Percentiles rank a stretch among this genome's conserved stretches.
Evolutionary conservation across 1,140 invertebrate species (phyloP).

Genomic region (Anadara kagoshimensis): DNA sequence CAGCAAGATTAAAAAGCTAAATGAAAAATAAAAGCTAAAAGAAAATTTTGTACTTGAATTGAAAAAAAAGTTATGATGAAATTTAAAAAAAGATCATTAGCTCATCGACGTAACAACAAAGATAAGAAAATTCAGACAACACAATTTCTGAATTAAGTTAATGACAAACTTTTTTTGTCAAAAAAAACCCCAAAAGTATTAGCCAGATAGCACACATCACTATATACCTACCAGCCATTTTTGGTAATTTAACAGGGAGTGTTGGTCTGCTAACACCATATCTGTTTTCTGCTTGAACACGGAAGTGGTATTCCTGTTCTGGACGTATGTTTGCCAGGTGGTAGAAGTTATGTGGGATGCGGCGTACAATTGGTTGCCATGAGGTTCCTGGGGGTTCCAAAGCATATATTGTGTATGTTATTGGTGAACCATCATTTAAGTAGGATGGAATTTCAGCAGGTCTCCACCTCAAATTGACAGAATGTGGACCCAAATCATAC

Average conservation of each 20-base stretch:
- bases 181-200: no score
- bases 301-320: constrained; percentile 93
- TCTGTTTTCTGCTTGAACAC: constrained; percentile 96
- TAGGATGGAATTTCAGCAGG: constrained; percentile 61
- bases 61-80: no score
- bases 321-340: constrained; percentile 94
- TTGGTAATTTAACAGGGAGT: constrained; percentile 48
- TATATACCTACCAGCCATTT: constrained; percentile 48
- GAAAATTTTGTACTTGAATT: no score
- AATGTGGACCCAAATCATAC: constrained; percentile 59
- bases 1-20: no score
- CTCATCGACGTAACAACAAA: no score
- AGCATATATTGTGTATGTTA: constrained; percentile 59
- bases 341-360: constrained; percentile 76
- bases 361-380: constrained; percentile 59
- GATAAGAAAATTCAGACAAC: not conserved
- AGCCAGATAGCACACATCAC: not conserved
- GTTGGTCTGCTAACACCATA: constrained; percentile 67
- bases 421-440: constrained; percentile 43
- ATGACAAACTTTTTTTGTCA: no score
- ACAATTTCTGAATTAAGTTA: not conserved
- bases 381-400: constrained; percentile 54
- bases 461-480: constrained; percentile 63
- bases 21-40: no score
- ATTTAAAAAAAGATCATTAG: no score